Conservation (phyloP, 2,113 vertebrate genomes). For the Trichechus manatus region DNA sequence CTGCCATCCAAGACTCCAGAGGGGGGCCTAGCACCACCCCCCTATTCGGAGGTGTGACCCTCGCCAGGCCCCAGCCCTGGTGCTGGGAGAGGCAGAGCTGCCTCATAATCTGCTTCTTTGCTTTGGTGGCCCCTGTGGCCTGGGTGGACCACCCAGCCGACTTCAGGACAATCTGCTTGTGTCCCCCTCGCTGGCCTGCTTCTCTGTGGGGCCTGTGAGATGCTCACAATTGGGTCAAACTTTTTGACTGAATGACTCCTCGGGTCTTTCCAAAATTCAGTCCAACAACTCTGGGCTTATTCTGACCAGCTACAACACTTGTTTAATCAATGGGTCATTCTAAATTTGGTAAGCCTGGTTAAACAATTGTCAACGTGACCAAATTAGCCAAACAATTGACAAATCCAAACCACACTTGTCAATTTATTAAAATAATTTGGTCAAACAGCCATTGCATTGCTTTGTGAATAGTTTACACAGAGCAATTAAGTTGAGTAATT, state of each 20-base stretch:
- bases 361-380: neutral
- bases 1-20: constrained; percentile 84
- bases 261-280: neutral
- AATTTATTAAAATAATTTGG: neutral
- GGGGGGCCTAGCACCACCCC: constrained; percentile 77
- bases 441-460: neutral
- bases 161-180: constrained; percentile 68
- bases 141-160: neutral
- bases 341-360: neutral
- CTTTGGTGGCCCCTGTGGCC: constrained; percentile 50
- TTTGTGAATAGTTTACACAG: neutral
- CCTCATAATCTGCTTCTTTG: constrained; percentile 55
- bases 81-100: neutral
- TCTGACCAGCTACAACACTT: neutral
- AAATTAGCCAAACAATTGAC: neutral
- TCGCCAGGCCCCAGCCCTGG: neutral
- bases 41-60: constrained; percentile 84
- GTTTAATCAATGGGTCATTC: neutral
- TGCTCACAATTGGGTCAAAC: neutral
- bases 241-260: neutral
- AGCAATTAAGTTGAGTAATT: neutral
- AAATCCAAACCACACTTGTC: neutral
- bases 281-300: neutral
- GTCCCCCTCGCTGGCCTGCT: constrained; percentile 61
- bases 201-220: neutral